Evolutionary conservation across 1,140 invertebrate genomes (phyloP).

Genomic region (Phenacoccus solenopsis): DNA sequence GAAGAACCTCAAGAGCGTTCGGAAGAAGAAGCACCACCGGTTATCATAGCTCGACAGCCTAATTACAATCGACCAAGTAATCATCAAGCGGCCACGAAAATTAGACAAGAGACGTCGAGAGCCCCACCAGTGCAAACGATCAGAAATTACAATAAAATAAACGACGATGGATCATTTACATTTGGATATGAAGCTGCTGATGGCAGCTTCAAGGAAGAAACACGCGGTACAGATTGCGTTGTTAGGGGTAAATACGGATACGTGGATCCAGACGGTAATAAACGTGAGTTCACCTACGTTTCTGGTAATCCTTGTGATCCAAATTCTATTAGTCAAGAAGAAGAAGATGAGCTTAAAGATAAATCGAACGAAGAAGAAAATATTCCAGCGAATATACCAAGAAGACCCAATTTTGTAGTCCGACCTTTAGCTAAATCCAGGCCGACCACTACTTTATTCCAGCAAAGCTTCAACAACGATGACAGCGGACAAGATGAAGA

Average conservation of each 20-base stretch:
- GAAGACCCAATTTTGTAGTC: constrained; percentile 14
- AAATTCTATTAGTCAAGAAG: constrained; percentile 52
- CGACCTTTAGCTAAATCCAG: constrained; percentile 27
- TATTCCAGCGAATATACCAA: constrained; percentile 27
- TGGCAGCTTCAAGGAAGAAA: constrained; percentile 82
- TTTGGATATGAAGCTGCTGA: constrained; percentile 79
- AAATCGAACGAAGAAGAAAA: constrained; percentile 29
- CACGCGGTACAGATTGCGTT: constrained; percentile 69
- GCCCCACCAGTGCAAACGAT: constrained; percentile 62
- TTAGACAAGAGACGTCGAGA: constrained; percentile 31
- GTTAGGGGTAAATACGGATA: constrained; percentile 81
- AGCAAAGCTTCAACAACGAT: constrained; percentile 31
- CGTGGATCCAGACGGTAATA: constrained; percentile 74
- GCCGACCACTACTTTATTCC: constrained; percentile 32
- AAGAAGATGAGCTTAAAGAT: constrained; percentile 20
- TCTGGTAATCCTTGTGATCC: constrained; percentile 83
- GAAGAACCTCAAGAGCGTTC: constrained; percentile 32
- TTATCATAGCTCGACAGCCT: not conserved
- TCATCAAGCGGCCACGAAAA: not conserved
- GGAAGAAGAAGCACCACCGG: constrained; percentile 19
- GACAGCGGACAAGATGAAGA: constrained; percentile 37
- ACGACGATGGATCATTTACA: constrained; percentile 73
- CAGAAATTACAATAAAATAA: constrained; percentile 66
- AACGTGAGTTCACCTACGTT: constrained; percentile 74
- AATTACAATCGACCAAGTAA: not conserved